Base-by-base conservation (phyloP, 2,888 invertebrate genomes). In the Synergus itoensis region DNA sequence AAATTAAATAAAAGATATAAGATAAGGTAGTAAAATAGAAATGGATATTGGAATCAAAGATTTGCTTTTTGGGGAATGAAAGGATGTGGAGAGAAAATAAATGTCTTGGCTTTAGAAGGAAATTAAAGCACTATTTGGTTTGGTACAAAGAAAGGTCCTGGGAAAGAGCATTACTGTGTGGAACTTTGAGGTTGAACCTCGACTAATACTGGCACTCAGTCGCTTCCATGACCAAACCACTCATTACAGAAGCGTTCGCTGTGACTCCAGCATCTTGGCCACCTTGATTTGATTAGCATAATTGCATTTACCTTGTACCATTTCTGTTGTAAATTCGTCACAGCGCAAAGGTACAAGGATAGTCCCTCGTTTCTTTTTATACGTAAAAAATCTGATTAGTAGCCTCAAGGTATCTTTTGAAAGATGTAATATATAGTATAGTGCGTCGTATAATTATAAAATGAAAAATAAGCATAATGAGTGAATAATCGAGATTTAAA, bases 211-310 rank as follows among this genome's bases (percentile, higher is more conserved):
- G 85, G 85, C 88, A 89, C 90, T 90, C 83, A 78, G 83, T 84
- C 84, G 86, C 83, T 84, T 85, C 85, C 80, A 83, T 85, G 85
- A 87, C 86, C 86, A 87, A 89, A 87, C 90, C 89, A 87, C 88
- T 88, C 88, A 89, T 90, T 89, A 90, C 84, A 45, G 84, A 86
- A 81, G 81, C 86, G 89, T 88, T 88, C 87, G 85, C 80, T 80
- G 82, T 69, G 85, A 80, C 85, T 85, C 82, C 84, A 86, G 84
- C 86, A 85, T 88, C 87, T 89, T 88, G 86, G 88, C 87, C 88
- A 87, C 87, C 40, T 87, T 91, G 88, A 90, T 90, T 90, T 90
- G 87, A 90, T 91, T 91, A 90, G 86, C 88, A 88, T 89, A 90
- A 91, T 91, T 90, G 88, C 89, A 89, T 88, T 91, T 87, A 88